Conservation (phyloP, 2,888 invertebrate genomes). For the Drosophila incognita region DNA sequence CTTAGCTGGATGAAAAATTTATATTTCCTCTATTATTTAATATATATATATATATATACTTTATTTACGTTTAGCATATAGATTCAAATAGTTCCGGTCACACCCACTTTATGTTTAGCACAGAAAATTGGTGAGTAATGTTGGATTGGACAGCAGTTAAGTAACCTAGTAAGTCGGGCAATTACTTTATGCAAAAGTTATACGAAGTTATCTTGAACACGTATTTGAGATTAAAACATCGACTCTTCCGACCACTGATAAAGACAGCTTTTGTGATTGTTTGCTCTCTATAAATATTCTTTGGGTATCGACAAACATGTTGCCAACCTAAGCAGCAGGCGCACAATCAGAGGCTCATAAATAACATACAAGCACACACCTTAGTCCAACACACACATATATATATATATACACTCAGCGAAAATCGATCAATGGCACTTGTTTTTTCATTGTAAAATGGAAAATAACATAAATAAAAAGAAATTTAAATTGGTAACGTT, state of each 20-base stretch:
- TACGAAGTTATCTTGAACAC: background rate
- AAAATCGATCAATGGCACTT: background rate
- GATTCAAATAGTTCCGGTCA: background rate
- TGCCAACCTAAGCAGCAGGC: slow-evolving; percentile 44
- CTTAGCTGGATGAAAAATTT: background rate
- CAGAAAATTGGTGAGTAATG: background rate
- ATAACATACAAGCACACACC: slow-evolving; percentile 36
- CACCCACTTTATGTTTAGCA: background rate
- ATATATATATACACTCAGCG: background rate
- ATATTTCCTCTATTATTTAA: background rate
- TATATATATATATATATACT: background rate
- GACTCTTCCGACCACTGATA: background rate
- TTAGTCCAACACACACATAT: background rate
- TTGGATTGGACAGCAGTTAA: background rate
- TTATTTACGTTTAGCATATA: background rate
- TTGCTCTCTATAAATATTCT: slow-evolving; percentile 19
- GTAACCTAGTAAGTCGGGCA: background rate
- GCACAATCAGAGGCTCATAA: slow-evolving; percentile 65
- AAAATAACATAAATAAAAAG: too few species aligned
- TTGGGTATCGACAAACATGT: slow-evolving; percentile 22
- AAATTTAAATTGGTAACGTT: too few species aligned
- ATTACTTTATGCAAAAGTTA: background rate
- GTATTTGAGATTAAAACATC: background rate
- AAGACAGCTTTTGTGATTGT: background rate
- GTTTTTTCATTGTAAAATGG: background rate